phyloP scores from a whole-genome alignment of 2,888 invertebrate genomes.

The Drosophila trichaetosa region DNA sequence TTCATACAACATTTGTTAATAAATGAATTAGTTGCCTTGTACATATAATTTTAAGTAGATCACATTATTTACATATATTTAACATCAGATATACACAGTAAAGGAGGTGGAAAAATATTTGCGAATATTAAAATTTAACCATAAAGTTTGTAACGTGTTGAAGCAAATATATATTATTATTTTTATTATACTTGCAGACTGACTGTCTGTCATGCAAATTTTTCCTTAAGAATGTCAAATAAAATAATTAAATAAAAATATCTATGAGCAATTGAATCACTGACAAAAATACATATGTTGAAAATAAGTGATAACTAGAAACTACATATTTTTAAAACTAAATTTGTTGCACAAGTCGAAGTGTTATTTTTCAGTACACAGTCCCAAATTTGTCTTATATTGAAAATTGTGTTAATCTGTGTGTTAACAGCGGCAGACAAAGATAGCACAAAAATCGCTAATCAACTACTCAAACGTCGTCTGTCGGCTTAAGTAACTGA shows the following conservation, averaged over 20 bases:
- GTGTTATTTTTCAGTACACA: neutral
- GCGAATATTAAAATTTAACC: neutral
- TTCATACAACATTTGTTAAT: neutral
- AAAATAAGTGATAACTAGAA: neutral
- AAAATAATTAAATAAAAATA: neutral
- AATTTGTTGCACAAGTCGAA: neutral
- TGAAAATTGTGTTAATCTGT: conserved; percentile 18
- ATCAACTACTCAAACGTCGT: conserved; percentile 60
- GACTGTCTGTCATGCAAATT: neutral
- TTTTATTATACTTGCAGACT: neutral
- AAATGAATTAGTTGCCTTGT: neutral
- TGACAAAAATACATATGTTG: neutral
- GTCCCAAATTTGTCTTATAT: neutral
- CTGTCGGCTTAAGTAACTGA: conserved; percentile 28
- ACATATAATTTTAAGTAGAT: neutral
- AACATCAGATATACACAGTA: neutral
- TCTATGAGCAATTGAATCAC: neutral
- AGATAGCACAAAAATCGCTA: conserved; percentile 64
- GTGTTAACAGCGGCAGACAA: conserved; percentile 25
- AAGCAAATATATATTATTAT: neutral
- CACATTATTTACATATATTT: neutral
- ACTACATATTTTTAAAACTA: conserved; percentile 10
- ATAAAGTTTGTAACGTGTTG: neutral
- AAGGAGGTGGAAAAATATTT: neutral
- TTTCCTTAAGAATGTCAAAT: neutral